Base-by-base conservation (phyloP, 2,797 vertebrate genomes). In the Ctenochaetus hawaiiensis region DNA sequence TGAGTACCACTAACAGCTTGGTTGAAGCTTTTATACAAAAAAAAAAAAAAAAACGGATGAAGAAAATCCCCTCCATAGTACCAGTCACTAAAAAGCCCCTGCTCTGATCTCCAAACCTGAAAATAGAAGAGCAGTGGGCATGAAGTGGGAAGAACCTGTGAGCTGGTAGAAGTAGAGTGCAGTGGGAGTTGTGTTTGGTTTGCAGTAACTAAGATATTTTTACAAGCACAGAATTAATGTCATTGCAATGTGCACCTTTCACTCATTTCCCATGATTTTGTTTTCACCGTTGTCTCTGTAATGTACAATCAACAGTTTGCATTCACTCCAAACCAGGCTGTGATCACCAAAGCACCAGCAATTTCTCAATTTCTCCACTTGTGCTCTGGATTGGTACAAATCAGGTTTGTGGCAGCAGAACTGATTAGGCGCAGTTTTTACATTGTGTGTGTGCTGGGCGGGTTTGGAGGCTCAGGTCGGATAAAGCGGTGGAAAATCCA, bases 341-440 rank as follows among this genome's bases (percentile, higher is more conserved):
- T 22, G 71, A 69, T 75, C 17, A 22, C 49, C 49, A 72, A 77
- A 72, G 56, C 64, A 54, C 69, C 5, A 84, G 84, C 71, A 85
- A 64, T 74, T 91, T 91, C 85, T 81, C 76, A 72, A 61, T 64
- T 79, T 78, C 75, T 58, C 72, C 62, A 56, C 57, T 86, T 57
- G 70, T 89, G 72, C 80, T 83, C 54, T 76, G 75, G 72, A 86
- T 80, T 79, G 57, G 59, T 87, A 78, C 86, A 85, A 89, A 92
- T 83, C 76, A 67, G 82, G 88, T 88, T 72, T 63, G 78, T 83
- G 80, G 86, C 83, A 79, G 71, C 84, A 94, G 91, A 95, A 95
- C 54, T 95, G 94, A 95, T 95, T 95, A 95, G 92, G 77, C 91
- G 91, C 93, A 94, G 88, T 84, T 95, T 95, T 95, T 93, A 87